Conservation (phyloP, 2,797 vertebrate genomes). For the Manis javanica region DNA sequence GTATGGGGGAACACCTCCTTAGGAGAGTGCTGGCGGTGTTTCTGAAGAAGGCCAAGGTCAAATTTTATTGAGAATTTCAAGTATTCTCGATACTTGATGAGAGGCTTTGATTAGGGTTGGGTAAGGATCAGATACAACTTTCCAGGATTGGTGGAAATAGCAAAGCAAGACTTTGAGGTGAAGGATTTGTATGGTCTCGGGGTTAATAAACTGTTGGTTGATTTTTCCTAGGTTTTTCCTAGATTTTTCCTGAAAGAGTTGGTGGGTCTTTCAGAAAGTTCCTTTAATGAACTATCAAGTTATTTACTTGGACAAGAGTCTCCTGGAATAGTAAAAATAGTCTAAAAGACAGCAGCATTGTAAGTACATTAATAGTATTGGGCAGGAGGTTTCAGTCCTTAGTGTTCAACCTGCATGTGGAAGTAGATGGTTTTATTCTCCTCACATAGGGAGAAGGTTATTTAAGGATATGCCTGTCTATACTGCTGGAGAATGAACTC, state of each 20-base stretch:
- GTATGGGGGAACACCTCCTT: neutral
- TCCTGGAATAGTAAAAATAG: neutral
- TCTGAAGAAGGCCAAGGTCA: neutral
- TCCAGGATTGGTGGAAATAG: neutral
- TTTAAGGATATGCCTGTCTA: neutral
- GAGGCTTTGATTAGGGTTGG: neutral
- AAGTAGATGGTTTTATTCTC: neutral
- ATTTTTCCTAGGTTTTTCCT: neutral
- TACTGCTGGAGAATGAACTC: neutral
- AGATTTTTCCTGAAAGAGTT: neutral
- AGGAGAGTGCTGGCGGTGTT: neutral
- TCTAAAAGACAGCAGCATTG: neutral
- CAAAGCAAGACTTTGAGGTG: neutral
- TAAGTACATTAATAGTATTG: neutral
- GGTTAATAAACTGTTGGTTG: neutral
- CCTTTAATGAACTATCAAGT: neutral
- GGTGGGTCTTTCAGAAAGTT: neutral
- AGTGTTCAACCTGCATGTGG: neutral
- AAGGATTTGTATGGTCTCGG: neutral
- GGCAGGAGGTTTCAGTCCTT: neutral
- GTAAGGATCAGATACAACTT: neutral
- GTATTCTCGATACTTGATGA: neutral
- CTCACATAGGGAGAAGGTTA: too few relatives aligned
- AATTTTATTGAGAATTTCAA: neutral
- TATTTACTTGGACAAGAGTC: neutral